A percentile compares a stretch with the other conserved stretches of the same genome.
Evolutionary conservation across 2,113 vertebrate species (phyloP).

Genomic region (Hippocampus barbouri): DNA sequence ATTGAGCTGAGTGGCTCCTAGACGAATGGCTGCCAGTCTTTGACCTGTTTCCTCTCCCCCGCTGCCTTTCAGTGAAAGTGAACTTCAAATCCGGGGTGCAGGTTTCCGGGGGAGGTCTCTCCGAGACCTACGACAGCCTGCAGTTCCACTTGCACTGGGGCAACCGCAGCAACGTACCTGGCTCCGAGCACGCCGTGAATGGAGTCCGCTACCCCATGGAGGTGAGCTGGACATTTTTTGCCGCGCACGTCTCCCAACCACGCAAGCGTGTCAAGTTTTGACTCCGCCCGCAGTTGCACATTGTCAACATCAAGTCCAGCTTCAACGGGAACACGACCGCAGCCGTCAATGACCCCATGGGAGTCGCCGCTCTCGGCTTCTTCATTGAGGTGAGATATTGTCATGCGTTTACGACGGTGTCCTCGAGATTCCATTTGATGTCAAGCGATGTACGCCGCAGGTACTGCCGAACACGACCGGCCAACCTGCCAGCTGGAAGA

Average conservation of each 20-base stretch:
- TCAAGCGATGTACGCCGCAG: not conserved
- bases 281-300: constrained; percentile 62
- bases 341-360: constrained; percentile 36
- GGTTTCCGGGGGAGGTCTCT: constrained; percentile 5
- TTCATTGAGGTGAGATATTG: constrained; percentile 44
- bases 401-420: not conserved
- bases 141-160: constrained; percentile 74
- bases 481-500: constrained; percentile 54
- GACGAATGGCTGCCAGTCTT: too few relatives aligned
- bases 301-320: constrained; percentile 59
- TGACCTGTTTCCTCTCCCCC: not conserved
- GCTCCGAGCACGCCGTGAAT: constrained; percentile 69
- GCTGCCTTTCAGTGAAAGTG: constrained; percentile 2
- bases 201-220: constrained; percentile 65
- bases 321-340: constrained; percentile 3
- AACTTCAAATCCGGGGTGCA: not conserved
- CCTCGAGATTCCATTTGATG: not conserved
- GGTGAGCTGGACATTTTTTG: constrained; percentile 35
- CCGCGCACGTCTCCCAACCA: too few relatives aligned
- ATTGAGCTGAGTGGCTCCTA: too few relatives aligned
- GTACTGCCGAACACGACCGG: constrained; percentile 14
- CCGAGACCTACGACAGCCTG: constrained; percentile 21
- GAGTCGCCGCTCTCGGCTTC: constrained; percentile 63
- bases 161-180: constrained; percentile 26
- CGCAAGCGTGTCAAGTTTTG: not conserved